phyloP scores from a whole-genome alignment of 2,113 vertebrate species.

The Aphyosemion australe region DNA sequence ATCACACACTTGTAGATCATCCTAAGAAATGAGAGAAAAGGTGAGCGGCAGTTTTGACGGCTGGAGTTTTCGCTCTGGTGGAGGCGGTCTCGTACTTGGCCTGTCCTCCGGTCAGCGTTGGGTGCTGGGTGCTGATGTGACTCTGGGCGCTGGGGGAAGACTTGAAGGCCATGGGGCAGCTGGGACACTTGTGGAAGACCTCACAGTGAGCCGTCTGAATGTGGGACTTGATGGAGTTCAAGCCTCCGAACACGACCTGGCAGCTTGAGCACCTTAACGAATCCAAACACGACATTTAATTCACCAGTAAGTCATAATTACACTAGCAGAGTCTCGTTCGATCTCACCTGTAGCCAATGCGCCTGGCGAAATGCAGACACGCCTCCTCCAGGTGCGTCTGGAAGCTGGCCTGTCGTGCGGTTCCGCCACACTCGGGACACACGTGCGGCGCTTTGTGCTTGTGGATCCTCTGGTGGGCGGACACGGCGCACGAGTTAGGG shows the following conservation, averaged over 20 bases:
- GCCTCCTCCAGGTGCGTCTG: slow-evolving; percentile 88
- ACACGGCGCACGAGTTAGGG: slow-evolving; percentile 87
- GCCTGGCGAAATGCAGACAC: slow-evolving; percentile 90
- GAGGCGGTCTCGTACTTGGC: slow-evolving; percentile 81
- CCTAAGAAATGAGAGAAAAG: slow-evolving; percentile 67
- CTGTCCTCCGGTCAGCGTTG: slow-evolving; percentile 85
- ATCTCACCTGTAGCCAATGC: slow-evolving; percentile 90
- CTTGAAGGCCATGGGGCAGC: slow-evolving; percentile 98
- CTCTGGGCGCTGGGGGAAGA: slow-evolving; percentile 90
- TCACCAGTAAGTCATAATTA: too few species aligned
- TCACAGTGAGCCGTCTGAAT: slow-evolving; percentile 96
- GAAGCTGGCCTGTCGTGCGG: slow-evolving; percentile 87
- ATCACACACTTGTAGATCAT: slow-evolving; percentile 98
- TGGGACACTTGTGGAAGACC: slow-evolving; percentile 97
- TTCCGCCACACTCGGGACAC: slow-evolving; percentile 90
- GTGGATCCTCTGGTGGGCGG: slow-evolving; percentile 91
- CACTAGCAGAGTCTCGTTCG: neutral
- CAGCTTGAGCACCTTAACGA: slow-evolving; percentile 90
- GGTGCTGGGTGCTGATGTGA: slow-evolving; percentile 93
- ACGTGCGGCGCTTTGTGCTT: slow-evolving; percentile 88
- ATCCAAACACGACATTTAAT: neutral
- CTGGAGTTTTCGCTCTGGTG: neutral
- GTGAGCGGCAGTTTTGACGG: fast-evolving
- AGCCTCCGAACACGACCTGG: slow-evolving; percentile 91
- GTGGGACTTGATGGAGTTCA: slow-evolving; percentile 96